These are phyloP conservation scores for Sebastiscus albofasciatus DNA, from an alignment of 2,797 vertebrate genomes.

Conservation along the genomic window DNA sequence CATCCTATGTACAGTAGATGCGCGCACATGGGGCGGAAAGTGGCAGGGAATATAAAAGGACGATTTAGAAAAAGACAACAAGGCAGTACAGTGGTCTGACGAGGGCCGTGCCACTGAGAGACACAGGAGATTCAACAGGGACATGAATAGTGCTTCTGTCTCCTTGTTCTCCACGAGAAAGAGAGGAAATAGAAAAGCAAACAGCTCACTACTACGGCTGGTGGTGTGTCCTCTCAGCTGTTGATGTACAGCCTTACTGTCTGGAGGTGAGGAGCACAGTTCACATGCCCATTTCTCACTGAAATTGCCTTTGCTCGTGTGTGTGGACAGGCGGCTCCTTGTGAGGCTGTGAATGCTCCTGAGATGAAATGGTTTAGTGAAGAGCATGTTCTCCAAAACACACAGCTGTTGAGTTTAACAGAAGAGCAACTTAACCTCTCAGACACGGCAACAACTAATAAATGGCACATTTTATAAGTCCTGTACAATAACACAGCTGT, in stretches of 20 bases:
- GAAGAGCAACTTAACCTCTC: slow-evolving; percentile 51
- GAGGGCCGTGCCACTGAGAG: slow-evolving; percentile 66
- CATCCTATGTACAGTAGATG: slow-evolving; percentile 63
- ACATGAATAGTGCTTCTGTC: slow-evolving; percentile 82
- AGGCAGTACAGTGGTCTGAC: slow-evolving; percentile 72
- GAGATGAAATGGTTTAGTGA: slow-evolving; percentile 35
- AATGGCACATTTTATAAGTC: not conserved
- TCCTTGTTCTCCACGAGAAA: slow-evolving; percentile 62
- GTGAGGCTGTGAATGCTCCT: slow-evolving; percentile 42
- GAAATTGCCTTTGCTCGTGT: slow-evolving; percentile 37
- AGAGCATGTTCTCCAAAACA: slow-evolving; percentile 19
- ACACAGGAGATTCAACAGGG: slow-evolving; percentile 70
- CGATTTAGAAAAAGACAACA: slow-evolving; percentile 71
- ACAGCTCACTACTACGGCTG: slow-evolving; percentile 59
- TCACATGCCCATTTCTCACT: slow-evolving; percentile 42
- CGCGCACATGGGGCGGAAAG: slow-evolving; percentile 33
- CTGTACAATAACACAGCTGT: not conserved
- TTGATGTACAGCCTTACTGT: slow-evolving; percentile 54
- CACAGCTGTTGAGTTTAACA: slow-evolving; percentile 62
- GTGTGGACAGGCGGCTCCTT: slow-evolving; percentile 53
- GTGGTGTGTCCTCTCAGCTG: slow-evolving; percentile 36
- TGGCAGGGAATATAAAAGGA: slow-evolving; percentile 61
- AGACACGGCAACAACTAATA: slow-evolving; percentile 6
- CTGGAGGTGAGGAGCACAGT: slow-evolving; percentile 55
- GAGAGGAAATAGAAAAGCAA: slow-evolving; percentile 49